Base-by-base conservation (phyloP, 2,888 invertebrate species). In the Kryphioiulus occultus region DNA sequence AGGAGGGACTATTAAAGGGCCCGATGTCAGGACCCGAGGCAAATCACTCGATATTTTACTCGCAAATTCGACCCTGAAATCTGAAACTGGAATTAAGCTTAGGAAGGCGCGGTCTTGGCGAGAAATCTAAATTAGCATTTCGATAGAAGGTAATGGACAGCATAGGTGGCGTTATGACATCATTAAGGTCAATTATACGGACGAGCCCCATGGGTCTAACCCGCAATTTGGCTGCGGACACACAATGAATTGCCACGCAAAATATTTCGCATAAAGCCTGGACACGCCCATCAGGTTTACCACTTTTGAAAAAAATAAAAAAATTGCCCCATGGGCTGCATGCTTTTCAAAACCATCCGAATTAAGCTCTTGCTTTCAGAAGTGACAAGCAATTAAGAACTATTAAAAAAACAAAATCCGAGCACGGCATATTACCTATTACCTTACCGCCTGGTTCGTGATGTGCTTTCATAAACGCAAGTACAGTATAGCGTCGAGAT, bases 311-410 rank as follows among this genome's bases (percentile, higher is more conserved):
- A 17, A 17, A 32, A 78, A 78, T 9, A 78, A 78, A 78, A 78
- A 78, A 53, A 78, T 78, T 30, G 78, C 78, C 78, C 78, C 17
- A 30, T 78, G 78, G 78, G 78, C 30, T 78, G 78, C 78, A 78
- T 30, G 78, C 78, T 78, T 78, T 78, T 78, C 78, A 78, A 78
- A 78, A 78, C 30, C 78, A 78, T 78, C 30, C 26, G 78, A 78
- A 78, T 78, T 78, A 78, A 78, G 78, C 78, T 78, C 30, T 78
- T 78, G 78, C 78, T 78, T 78, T 78, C 78, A 78, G 17, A 78
- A 78, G 78, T 78, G 85, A 85, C 85, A 85, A 85, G 85, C 44
- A 85, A 85, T 85, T 85, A 85, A 44, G 85, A 85, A 17, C 85
- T 12, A 85, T 85, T 85, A 85, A 85, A 78, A 78, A 78, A 78